Percentiles rank a stretch among this genome's conserved stretches.
Evolutionary conservation across 2,888 invertebrate genomes (phyloP).

Genomic region (Polydrusus pterygomalis): DNA sequence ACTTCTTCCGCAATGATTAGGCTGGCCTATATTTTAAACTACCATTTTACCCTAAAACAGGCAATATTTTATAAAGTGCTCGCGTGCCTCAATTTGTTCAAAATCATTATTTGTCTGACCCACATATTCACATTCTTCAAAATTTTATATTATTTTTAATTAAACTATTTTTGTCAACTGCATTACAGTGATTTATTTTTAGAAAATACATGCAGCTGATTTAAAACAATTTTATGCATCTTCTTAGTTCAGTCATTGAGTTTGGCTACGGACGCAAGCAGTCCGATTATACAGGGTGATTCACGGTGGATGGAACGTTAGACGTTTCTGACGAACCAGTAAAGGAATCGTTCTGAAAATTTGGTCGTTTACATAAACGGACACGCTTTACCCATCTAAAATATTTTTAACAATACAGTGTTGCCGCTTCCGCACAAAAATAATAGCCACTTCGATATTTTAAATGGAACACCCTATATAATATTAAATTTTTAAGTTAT

Average conservation of each 20-base stretch:
- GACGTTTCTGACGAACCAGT: too few relatives aligned
- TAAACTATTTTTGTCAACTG: conserved; percentile 15
- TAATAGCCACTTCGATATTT: too few relatives aligned
- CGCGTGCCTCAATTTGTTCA: not conserved
- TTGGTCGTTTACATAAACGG: too few relatives aligned
- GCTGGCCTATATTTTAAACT: conserved; percentile 17
- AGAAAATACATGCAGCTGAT: not conserved
- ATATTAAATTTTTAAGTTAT: too few relatives aligned
- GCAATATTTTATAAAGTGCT: not conserved
- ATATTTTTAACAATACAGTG: too few relatives aligned
- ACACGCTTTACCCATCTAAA: too few relatives aligned
- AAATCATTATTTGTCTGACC: conserved; percentile 23
- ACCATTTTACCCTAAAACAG: not conserved
- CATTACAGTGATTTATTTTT: not conserved
- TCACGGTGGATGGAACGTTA: too few relatives aligned
- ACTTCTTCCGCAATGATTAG: conserved; percentile 4
- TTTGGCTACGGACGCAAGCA: not conserved
- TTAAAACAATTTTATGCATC: not conserved
- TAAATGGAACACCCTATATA: too few relatives aligned
- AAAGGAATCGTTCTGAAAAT: too few relatives aligned
- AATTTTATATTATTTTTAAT: conserved; percentile 14
- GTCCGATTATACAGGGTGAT: too few relatives aligned
- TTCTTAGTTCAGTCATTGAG: not conserved
- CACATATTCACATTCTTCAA: conserved; percentile 15
- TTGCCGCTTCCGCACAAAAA: too few relatives aligned